These are phyloP conservation scores for Nephrotoma guestfalica DNA, from an alignment of 2,888 invertebrate genomes.

Conservation along the genomic window DNA sequence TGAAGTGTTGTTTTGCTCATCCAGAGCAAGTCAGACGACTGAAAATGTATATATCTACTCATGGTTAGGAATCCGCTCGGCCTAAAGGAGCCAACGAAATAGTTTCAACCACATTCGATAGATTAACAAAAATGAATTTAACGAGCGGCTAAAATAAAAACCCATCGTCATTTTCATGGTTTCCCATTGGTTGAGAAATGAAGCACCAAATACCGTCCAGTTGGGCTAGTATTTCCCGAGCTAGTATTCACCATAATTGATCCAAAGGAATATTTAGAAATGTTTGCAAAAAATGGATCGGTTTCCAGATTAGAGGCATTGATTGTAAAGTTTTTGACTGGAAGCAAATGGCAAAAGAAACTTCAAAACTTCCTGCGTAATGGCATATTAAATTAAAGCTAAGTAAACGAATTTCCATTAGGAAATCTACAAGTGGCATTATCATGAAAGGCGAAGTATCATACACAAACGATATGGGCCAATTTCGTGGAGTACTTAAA, in stretches of 20 bases:
- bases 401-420: neutral
- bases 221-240: too few species aligned
- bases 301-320: neutral
- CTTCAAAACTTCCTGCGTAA: neutral
- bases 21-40: too few species aligned
- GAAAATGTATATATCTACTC: too few species aligned
- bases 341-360: neutral
- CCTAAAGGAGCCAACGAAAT: too few species aligned
- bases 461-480: too few species aligned
- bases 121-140: too few species aligned
- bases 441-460: too few species aligned
- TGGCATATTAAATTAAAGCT: neutral
- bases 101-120: too few species aligned
- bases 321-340: neutral
- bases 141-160: slow-evolving; percentile 23
- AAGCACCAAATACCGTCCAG: slow-evolving; percentile 14
- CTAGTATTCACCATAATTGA: too few species aligned
- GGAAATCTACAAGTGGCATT: neutral
- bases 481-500: neutral
- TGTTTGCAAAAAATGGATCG: neutral
- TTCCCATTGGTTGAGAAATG: slow-evolving; percentile 13
- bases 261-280: too few species aligned
- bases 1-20: too few species aligned
- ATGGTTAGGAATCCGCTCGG: too few species aligned
- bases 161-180: slow-evolving; percentile 16